phyloP scores from a whole-genome alignment of 2,797 vertebrate species.

The Atherinosoma microstoma region DNA sequence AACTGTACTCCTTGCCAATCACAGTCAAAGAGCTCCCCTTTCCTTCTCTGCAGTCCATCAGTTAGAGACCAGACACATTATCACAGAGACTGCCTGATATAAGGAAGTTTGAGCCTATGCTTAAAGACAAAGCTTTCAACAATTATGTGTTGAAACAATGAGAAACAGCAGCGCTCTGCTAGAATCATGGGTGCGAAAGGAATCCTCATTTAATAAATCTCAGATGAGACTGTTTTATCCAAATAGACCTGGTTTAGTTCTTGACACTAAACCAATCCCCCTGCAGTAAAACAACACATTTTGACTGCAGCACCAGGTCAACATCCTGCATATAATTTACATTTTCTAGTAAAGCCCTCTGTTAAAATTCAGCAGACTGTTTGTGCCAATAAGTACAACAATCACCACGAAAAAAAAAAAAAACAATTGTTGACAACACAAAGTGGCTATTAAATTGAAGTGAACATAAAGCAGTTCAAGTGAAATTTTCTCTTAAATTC shows the following conservation, averaged over 20 bases:
- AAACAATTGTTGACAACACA: neutral
- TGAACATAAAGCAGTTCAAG: neutral
- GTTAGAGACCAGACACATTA: constrained; percentile 12
- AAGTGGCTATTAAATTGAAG: neutral
- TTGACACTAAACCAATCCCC: neutral
- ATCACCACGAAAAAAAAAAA: constrained; percentile 14
- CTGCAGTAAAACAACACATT: constrained; percentile 1
- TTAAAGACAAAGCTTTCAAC: constrained; percentile 1
- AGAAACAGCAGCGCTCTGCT: neutral
- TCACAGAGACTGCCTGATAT: constrained; percentile 13
- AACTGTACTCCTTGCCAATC: constrained; percentile 59
- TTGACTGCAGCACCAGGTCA: neutral
- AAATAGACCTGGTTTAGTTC: neutral
- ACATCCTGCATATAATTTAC: neutral
- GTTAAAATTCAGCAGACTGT: constrained; percentile 1
- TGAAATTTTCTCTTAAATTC: constrained; percentile 8
- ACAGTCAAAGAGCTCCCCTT: constrained; percentile 36
- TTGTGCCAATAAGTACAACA: constrained; percentile 15
- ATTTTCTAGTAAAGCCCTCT: neutral
- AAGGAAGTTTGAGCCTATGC: constrained; percentile 13
- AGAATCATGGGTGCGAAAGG: constrained; percentile 6
- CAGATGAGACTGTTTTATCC: neutral
- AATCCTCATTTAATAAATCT: constrained; percentile 12
- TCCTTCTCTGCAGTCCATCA: constrained; percentile 27
- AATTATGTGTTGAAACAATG: constrained; percentile 11